Percentiles rank a stretch among this genome's conserved stretches.
Conservation (phyloP, 1,140 invertebrate species). For the Papilio xuthus region DNA sequence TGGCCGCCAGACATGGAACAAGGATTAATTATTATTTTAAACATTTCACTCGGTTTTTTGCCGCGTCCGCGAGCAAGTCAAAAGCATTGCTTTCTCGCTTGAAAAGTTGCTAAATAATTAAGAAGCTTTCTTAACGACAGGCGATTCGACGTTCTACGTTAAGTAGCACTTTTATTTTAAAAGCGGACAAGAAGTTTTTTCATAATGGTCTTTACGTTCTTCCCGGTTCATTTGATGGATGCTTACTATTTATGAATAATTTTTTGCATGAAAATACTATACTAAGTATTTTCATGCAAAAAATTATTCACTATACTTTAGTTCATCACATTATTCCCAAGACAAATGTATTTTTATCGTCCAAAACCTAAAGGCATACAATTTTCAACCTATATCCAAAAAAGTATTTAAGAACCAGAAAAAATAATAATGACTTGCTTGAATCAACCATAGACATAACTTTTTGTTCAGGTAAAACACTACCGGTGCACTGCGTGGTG, state of each 20-base stretch:
- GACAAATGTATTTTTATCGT: neutral
- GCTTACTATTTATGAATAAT: too few species aligned
- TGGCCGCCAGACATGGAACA: slow-evolving; percentile 56
- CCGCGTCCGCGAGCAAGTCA: slow-evolving; percentile 68
- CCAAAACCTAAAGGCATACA: too few species aligned
- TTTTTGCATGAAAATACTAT: too few species aligned
- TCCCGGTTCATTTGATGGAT: slow-evolving; percentile 8
- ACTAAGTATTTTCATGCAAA: neutral
- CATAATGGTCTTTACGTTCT: slow-evolving; percentile 42
- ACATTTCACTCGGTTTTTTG: slow-evolving; percentile 76
- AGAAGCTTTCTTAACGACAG: slow-evolving; percentile 73
- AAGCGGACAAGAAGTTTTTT: slow-evolving; percentile 51
- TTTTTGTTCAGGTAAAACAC: slow-evolving; percentile 89
- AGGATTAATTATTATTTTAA: slow-evolving; percentile 81
- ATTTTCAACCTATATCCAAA: too few species aligned
- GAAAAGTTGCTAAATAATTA: slow-evolving; percentile 80
- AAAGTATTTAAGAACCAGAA: neutral
- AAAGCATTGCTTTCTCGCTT: slow-evolving; percentile 74
- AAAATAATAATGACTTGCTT: too few species aligned
- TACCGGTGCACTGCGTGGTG: slow-evolving; percentile 96
- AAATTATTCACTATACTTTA: neutral
- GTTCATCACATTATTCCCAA: neutral
- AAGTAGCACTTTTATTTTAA: slow-evolving; percentile 61
- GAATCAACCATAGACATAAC: neutral
- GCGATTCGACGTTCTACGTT: slow-evolving; percentile 63